Percentiles rank a stretch among this genome's conserved stretches.
These are phyloP conservation scores for Caenorhabditis zanzibari DNA, from an alignment of 2,888 invertebrate genomes.

Conservation along the genomic window DNA sequence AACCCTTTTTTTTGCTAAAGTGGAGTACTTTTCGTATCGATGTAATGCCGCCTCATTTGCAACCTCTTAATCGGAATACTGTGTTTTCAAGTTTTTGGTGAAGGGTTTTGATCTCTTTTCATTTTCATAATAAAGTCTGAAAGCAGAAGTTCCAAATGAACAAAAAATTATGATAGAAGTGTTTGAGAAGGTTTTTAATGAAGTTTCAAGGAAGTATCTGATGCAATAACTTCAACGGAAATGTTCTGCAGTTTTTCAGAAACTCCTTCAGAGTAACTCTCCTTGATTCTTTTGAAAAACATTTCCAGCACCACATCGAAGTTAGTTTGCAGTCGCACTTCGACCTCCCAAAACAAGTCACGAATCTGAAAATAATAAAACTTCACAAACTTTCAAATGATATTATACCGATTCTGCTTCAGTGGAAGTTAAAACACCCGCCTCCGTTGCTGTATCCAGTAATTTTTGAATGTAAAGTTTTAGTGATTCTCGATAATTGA, in stretches of 20 bases:
- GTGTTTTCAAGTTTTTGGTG: too few species aligned
- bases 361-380: slow-evolving; percentile 3
- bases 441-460: background rate
- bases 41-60: too few species aligned
- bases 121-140: too few species aligned
- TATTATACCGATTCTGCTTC: background rate
- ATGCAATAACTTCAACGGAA: background rate
- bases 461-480: background rate
- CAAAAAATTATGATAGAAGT: too few species aligned
- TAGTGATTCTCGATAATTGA: background rate
- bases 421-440: background rate
- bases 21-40: too few species aligned
- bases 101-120: too few species aligned
- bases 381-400: background rate
- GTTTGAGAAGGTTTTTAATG: too few species aligned
- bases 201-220: slow-evolving; percentile 1
- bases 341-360: slow-evolving; percentile 15
- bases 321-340: background rate
- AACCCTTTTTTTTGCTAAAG: too few species aligned
- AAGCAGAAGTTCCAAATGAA: too few species aligned
- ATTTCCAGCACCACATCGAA: background rate
- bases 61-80: too few species aligned
- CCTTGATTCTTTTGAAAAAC: background rate
- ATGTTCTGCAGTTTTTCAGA: background rate
- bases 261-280: background rate